Evolutionary conservation across 2,113 vertebrate species (phyloP).

Genomic region (Alethe diademata): DNA sequence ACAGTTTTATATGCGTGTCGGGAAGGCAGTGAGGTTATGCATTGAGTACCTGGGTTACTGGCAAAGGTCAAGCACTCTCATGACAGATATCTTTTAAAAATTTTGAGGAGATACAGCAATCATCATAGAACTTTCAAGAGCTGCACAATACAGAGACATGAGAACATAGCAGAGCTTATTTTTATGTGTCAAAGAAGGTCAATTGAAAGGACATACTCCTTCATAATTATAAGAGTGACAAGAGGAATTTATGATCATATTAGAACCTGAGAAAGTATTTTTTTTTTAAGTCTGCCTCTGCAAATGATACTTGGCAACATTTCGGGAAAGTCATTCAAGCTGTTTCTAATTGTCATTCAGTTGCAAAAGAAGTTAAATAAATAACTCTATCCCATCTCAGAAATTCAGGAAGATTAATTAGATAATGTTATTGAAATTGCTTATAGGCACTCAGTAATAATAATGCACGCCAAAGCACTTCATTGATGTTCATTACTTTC

Average conservation of each 20-base stretch:
- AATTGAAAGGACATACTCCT: neutral
- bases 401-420: slow-evolving; percentile 31
- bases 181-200: neutral
- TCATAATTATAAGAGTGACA: neutral
- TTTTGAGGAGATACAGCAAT: neutral
- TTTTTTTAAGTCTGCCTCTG: neutral
- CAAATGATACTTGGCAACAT: neutral
- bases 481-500: neutral
- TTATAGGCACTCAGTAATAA: neutral
- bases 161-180: neutral
- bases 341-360: neutral
- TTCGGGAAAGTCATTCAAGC: neutral
- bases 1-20: neutral
- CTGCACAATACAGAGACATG: neutral
- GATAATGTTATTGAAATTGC: neutral
- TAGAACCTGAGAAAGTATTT: neutral
- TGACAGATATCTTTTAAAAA: neutral
- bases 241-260: neutral
- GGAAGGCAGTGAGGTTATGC: slow-evolving; percentile 1
- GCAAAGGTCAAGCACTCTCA: neutral
- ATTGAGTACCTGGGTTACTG: neutral
- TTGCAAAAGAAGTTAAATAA: slow-evolving; percentile 10
- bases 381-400: neutral
- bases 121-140: neutral
- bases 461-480: neutral